Evolutionary conservation across 2,113 vertebrate species (phyloP), one percentile per base, ranked within the genome.

Genomic region (Gorsachius goisagi): DNA sequence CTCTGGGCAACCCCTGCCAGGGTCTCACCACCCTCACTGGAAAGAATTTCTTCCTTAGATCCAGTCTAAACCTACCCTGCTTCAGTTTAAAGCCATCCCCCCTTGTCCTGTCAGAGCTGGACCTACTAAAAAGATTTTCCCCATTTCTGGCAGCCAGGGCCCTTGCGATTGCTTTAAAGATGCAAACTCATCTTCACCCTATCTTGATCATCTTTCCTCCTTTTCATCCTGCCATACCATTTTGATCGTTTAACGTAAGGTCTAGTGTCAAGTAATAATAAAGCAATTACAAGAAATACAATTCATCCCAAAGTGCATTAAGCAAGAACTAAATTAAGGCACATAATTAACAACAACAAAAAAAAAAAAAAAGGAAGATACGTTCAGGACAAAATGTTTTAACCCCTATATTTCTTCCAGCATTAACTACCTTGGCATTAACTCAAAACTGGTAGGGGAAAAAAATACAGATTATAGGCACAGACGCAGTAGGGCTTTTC

Each of bases 271-370:
- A 91, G 85, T 91, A 97, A 92, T 96, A 97, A 97, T 81, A 95
- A 96, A 97, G 89, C 87, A 95, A 96, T 97, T 96, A 95, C 86
- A 93, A 92, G 93, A 97, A 96, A 97, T 91, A 95, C 85, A 88
- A 93, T 94, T 91, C 73, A 92, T 96, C 96, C 90, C 79, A 33
- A 92, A 97, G 88, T 71, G 63, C 84, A 96, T 95, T 97, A 97
- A 95, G 94, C 86, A 97, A 97, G 86, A 93, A 85, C 87, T 97
- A 97, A 95, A 96, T 95, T 97, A 95, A 96, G 62, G 59, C 91
- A 94, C 45, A 63, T 95, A 81, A 94, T 95, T 97, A 97, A 87
- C 77, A 97, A 95, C 60, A 95, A 84, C 50, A 76, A 45, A 9
- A 47, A 47, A 28, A 68, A 90, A 39, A 39, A 39, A 41, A 41